Conservation (phyloP, 2,888 invertebrate species). For the Steromphala cineraria region DNA sequence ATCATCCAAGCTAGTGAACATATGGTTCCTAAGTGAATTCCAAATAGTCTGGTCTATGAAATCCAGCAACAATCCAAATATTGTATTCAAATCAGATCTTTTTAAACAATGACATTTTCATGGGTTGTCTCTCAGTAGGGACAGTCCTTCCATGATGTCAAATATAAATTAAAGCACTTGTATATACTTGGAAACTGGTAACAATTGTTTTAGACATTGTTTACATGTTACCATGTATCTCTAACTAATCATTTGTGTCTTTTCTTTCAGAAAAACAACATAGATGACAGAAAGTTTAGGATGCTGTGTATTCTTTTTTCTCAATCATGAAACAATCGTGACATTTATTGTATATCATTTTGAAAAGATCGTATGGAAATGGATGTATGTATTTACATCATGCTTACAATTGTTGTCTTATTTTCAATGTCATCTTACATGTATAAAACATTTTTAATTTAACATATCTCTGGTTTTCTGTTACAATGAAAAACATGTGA, state of each 20-base stretch:
- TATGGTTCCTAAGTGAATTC: no score
- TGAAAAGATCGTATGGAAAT: background rate
- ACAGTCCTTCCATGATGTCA: constrained; percentile 28
- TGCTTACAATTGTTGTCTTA: constrained; percentile 6
- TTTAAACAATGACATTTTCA: constrained; percentile 9
- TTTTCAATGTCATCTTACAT: constrained; percentile 2
- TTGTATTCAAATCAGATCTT: no score
- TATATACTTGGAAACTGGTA: background rate
- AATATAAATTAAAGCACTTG: background rate
- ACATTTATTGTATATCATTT: background rate
- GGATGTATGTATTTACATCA: background rate
- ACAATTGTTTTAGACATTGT: background rate
- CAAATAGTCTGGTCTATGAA: no score
- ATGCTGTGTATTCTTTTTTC: background rate
- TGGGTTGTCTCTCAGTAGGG: constrained; percentile 1
- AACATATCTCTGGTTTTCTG: background rate
- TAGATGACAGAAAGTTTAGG: background rate
- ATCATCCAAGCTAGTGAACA: no score
- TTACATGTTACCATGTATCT: no score
- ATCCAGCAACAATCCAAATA: no score
- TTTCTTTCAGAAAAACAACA: constrained; percentile 43
- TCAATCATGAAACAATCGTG: background rate
- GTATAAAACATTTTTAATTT: constrained; percentile 8
- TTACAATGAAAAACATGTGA: no score
- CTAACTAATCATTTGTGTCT: background rate